Evolutionary conservation across 1,140 invertebrate species (phyloP).

Genomic region (Danaus plexippus): DNA sequence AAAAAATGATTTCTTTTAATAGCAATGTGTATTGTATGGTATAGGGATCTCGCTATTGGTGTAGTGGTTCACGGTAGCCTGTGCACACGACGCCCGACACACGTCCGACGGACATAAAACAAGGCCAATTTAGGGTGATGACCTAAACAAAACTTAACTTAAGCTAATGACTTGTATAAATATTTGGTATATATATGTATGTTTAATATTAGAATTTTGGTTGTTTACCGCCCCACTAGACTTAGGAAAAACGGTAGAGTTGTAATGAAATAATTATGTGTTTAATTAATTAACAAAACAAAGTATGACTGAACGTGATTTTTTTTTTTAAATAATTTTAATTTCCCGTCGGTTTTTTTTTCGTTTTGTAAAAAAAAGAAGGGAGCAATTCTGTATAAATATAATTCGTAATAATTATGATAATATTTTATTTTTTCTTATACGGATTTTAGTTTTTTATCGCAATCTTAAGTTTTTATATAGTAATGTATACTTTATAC

Average conservation of each 20-base stretch:
- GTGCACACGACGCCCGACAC: conserved; percentile 23
- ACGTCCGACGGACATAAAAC: conserved; percentile 62
- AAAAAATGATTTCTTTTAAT: conserved; percentile 66
- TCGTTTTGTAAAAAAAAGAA: conserved; percentile 39
- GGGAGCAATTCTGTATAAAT: conserved; percentile 67
- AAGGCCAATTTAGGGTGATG: conserved; percentile 64
- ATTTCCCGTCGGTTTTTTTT: conserved; percentile 42
- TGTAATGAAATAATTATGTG: conserved; percentile 68
- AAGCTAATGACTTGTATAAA: conserved; percentile 71
- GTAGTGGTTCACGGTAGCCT: conserved; percentile 24
- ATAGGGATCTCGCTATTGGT: conserved; percentile 32
- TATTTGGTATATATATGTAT: conserved; percentile 71
- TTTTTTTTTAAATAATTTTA: conserved; percentile 47
- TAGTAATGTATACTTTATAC: conserved; percentile 37
- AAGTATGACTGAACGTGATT: conserved; percentile 68
- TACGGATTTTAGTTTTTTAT: conserved; percentile 68
- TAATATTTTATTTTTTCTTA: conserved; percentile 55
- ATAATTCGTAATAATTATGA: conserved; percentile 56
- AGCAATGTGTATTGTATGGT: conserved; percentile 34
- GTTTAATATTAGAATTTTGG: conserved; percentile 71
- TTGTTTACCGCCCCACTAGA: conserved; percentile 68
- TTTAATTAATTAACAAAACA: conserved; percentile 66
- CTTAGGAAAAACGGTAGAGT: conserved; percentile 64
- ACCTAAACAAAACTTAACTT: conserved; percentile 68
- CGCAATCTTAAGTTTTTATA: conserved; percentile 59